Evolutionary conservation across 92 coral and sea anemone genomes (phyloP).

Genomic region (Epizoanthus illoricatus): DNA sequence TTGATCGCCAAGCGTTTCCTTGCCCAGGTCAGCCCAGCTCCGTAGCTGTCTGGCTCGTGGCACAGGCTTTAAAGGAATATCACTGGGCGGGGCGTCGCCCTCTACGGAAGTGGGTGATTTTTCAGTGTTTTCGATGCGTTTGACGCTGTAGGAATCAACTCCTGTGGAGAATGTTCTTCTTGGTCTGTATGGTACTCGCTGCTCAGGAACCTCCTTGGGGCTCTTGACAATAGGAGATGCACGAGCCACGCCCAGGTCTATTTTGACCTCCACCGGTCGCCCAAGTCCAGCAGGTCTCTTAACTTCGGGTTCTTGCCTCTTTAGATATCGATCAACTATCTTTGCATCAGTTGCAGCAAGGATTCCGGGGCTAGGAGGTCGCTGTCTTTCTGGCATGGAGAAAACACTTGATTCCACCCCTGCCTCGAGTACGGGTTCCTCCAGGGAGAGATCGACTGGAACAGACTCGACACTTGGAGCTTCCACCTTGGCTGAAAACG

Average conservation of each 20-base stretch:
- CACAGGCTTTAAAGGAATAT: conserved; percentile 14
- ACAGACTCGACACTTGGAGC: not conserved
- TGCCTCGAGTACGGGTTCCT: conserved; percentile 3
- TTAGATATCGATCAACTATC: conserved; percentile 20
- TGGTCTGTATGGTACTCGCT: not conserved
- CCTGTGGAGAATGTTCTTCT: conserved; percentile 29
- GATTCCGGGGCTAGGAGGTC: conserved; percentile 23
- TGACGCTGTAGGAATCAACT: conserved; percentile 37
- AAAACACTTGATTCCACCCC: not conserved
- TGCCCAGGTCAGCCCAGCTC: conserved; percentile 36
- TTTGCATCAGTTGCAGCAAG: conserved; percentile 29
- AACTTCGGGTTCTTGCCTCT: not conserved
- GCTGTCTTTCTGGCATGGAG: conserved; percentile 6
- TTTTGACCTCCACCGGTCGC: conserved; percentile 25
- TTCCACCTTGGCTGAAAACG: not conserved
- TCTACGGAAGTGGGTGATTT: conserved; percentile 1
- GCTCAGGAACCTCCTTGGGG: not conserved
- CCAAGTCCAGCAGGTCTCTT: not conserved
- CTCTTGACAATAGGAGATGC: not conserved
- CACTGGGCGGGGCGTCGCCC: not conserved
- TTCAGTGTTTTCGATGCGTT: conserved; percentile 16
- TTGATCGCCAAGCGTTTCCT: not conserved
- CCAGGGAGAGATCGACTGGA: not conserved
- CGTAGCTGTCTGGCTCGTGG: conserved; percentile 25
- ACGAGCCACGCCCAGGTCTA: conserved; percentile 1